Base-by-base conservation (phyloP, 1,140 invertebrate species). In the Phocides pigmalion region DNA sequence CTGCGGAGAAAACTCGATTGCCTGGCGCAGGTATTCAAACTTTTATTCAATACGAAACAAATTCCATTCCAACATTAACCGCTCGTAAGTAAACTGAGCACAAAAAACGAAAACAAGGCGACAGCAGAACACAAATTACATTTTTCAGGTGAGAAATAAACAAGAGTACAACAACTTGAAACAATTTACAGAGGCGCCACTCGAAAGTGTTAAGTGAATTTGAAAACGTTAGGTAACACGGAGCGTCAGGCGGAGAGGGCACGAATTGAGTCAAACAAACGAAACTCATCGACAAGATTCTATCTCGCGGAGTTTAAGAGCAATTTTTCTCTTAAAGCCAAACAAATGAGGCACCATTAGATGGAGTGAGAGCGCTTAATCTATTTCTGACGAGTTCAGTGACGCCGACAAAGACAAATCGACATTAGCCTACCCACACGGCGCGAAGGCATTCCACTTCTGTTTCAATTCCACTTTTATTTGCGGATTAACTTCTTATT, bases 401-500 rank as follows among this genome's bases (percentile, higher is more conserved):
- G 89, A 91, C 89, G 87, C 89, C 84, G 87, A 89, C 89, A 89
- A 85, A 87, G 87, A 91, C 89, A 89, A 89, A 91, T 91, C 84
- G 87, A 89, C 85, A 88, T 88, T 89, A 84, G 87, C 87, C 88
- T 89, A 90, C 88, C 86, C 84, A 90, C 88, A 89, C 87, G 87
- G 85, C 87, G 84, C 72, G 79, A 86, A 90, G 82, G 87, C 82
- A 84, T 79, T 74, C 77, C 83, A 87, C 82, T 89, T 87, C 87
- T 89, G 87, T 91, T 89, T 89, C 87, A 91, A 89, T 91, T 89
- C 86, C 81, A 89, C 89, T 91, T 90, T 90, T 89, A 91, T 91
- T 89, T 89, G 89, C 87, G 87, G 89, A 91, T 91, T 91, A 91
- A 91, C 86, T 89, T 89, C 87, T 91, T 91, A 89, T 91, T 89